Evolutionary conservation across 2,888 invertebrate genomes (phyloP).

Genomic region (Agrochola litura): DNA sequence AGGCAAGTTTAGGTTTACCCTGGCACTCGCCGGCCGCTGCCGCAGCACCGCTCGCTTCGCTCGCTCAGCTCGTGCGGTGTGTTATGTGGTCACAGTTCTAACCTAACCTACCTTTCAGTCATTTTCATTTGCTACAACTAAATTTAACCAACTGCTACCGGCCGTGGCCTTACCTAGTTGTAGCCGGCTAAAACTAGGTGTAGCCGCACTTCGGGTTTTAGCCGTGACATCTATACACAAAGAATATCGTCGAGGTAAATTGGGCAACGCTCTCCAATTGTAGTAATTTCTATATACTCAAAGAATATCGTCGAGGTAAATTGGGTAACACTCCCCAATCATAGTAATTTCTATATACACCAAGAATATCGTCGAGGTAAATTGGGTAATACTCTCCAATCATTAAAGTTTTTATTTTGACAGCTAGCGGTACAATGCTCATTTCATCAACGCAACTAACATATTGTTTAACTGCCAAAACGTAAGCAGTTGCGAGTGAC

Average conservation of each 20-base stretch:
- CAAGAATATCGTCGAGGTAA: not conserved
- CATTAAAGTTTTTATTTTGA: not conserved
- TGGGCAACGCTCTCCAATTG: not conserved
- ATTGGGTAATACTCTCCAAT: not conserved
- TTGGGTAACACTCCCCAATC: not conserved
- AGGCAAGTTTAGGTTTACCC: too few species aligned
- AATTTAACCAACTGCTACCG: too few species aligned
- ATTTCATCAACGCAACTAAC: not conserved
- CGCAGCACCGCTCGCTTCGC: too few species aligned
- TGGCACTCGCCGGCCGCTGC: too few species aligned
- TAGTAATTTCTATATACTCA: not conserved
- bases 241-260: not conserved
- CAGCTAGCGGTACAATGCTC: not conserved
- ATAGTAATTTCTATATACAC: not conserved
- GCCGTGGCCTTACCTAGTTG: too few species aligned
- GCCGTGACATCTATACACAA: too few species aligned
- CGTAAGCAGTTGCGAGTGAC: not conserved
- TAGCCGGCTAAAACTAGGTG: too few species aligned
- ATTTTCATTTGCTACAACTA: too few species aligned
- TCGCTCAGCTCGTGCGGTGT: too few species aligned
- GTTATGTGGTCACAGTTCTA: too few species aligned
- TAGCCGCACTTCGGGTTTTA: too few species aligned
- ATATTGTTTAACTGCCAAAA: slow-evolving; percentile 1
- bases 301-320: not conserved
- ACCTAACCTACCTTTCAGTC: too few species aligned